These are phyloP conservation scores for Chaetops frenatus DNA, from an alignment of 2,113 vertebrate species.

Conservation along the genomic window DNA sequence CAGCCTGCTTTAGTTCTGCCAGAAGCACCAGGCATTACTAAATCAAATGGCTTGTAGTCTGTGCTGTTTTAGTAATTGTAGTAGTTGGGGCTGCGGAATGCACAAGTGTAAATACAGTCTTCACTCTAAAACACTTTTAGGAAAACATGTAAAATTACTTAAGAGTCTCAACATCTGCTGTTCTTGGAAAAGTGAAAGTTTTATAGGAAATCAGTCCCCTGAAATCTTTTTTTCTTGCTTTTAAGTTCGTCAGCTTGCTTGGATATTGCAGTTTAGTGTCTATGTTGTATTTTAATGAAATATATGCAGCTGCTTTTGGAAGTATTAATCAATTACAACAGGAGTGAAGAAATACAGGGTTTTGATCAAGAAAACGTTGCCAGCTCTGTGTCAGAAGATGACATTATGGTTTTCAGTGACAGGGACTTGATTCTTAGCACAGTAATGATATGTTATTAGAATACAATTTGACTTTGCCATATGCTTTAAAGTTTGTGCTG, in stretches of 20 bases:
- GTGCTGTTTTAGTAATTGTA: background rate
- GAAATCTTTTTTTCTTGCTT: background rate
- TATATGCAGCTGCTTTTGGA: background rate
- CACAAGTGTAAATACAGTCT: background rate
- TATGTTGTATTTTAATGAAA: background rate
- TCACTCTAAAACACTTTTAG: background rate
- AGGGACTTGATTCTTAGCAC: background rate
- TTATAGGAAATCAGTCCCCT: background rate
- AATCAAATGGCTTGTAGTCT: background rate
- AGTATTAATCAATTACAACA: background rate
- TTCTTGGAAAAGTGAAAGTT: background rate
- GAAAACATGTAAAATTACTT: background rate
- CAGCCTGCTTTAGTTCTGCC: background rate
- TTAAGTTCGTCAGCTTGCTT: background rate
- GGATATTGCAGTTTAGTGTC: background rate
- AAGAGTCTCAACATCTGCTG: background rate
- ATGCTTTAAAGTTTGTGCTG: background rate
- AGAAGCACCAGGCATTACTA: background rate
- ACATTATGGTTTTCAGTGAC: background rate
- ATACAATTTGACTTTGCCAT: background rate
- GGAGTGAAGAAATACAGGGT: background rate
- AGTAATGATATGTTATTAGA: background rate
- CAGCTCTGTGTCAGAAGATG: background rate
- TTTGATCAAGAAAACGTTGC: background rate
- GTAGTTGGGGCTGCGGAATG: background rate